A percentile compares a stretch with the other conserved stretches of the same genome.
Evolutionary conservation across 2,113 vertebrate species (phyloP).

Genomic region (Gobio gobio): DNA sequence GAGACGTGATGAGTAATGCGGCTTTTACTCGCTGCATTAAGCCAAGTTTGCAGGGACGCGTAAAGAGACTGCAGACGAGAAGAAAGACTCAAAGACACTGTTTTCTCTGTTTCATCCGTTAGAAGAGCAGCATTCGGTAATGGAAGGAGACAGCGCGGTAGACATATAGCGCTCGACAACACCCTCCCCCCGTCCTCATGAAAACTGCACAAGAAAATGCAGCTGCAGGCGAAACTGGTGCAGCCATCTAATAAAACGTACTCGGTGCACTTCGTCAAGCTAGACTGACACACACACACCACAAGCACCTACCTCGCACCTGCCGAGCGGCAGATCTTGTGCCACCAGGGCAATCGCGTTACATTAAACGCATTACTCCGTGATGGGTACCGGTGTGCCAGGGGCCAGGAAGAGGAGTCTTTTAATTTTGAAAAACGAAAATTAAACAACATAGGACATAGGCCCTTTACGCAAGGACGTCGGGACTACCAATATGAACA

Average conservation of each 20-base stretch:
- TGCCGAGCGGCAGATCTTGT: constrained; percentile 23
- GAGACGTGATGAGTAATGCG: constrained; percentile 31
- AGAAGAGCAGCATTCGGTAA: constrained; percentile 20
- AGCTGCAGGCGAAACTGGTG: constrained; percentile 46
- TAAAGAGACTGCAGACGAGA: constrained; percentile 15
- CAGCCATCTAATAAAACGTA: constrained; percentile 53
- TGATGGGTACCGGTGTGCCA: constrained; percentile 26
- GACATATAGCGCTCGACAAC: constrained; percentile 26
- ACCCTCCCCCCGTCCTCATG: background rate
- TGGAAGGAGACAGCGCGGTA: constrained; percentile 39
- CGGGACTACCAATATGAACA: constrained; percentile 28
- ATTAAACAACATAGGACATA: constrained; percentile 24
- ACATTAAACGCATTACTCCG: constrained; percentile 51
- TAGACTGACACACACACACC: constrained; percentile 3
- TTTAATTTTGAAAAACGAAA: constrained; percentile 30
- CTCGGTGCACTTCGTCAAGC: constrained; percentile 22
- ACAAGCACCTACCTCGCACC: constrained; percentile 18
- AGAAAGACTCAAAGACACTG: constrained; percentile 35
- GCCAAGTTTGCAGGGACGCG: constrained; percentile 1
- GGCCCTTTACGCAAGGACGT: constrained; percentile 15
- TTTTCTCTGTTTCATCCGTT: constrained; percentile 11
- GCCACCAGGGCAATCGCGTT: constrained; percentile 39
- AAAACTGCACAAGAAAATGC: constrained; percentile 38
- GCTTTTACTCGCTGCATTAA: constrained; percentile 37
- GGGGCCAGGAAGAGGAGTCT: constrained; percentile 33